phyloP scores from a whole-genome alignment of 2,888 invertebrate species.

The Cylloceria caligata region DNA sequence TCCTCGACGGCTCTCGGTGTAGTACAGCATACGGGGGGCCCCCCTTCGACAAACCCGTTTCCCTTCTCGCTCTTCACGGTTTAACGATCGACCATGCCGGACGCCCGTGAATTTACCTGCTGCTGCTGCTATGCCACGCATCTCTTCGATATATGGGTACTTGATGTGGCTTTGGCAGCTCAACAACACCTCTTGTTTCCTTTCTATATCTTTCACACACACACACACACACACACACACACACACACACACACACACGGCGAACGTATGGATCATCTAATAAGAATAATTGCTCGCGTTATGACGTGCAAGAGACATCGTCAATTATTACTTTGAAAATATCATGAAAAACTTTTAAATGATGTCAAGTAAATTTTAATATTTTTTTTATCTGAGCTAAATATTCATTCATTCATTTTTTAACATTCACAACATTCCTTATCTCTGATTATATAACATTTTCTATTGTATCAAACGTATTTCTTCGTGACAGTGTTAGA shows the following conservation, averaged over 20 bases:
- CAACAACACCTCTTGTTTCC: constrained; percentile 24
- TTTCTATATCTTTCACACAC: constrained; percentile 38
- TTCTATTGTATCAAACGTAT: too few species aligned
- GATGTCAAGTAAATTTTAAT: too few species aligned
- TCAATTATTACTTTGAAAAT: background rate
- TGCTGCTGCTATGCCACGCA: constrained; percentile 17
- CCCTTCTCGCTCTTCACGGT: constrained; percentile 71
- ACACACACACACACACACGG: too few species aligned
- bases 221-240: too few species aligned
- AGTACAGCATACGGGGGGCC: constrained; percentile 51
- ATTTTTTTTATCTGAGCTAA: background rate
- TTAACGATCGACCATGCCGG: constrained; percentile 65
- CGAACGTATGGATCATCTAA: too few species aligned
- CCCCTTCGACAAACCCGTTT: constrained; percentile 76
- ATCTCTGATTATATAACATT: too few species aligned
- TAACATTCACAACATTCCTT: too few species aligned
- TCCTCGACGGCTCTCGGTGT: constrained; percentile 72
- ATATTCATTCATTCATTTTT: too few species aligned
- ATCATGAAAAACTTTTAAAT: background rate
- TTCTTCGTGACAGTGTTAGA: too few species aligned
- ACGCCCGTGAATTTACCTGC: constrained; percentile 62
- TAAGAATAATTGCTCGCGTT: too few species aligned
- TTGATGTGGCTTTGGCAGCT: constrained; percentile 44
- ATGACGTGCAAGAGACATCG: background rate
- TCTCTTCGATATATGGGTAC: constrained; percentile 44